Percentiles rank a stretch among this genome's conserved stretches.
Conservation (phyloP, 2,113 vertebrate species). For the Holacanthus passer region DNA sequence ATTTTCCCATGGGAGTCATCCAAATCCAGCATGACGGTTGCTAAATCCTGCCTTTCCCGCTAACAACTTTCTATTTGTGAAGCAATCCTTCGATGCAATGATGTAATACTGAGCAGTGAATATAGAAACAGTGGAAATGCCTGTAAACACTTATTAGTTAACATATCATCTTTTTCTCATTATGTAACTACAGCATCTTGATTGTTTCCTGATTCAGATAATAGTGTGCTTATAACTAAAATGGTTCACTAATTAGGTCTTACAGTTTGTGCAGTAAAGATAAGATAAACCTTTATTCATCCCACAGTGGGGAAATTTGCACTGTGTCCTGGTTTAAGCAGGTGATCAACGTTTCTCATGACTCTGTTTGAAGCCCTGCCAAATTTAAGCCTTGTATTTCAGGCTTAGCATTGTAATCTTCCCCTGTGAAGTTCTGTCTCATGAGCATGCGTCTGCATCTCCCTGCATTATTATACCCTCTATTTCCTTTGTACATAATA, state of each 20-base stretch:
- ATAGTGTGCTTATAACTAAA: not conserved
- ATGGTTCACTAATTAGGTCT: not conserved
- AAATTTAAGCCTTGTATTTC: not conserved
- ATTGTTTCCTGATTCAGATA: not conserved
- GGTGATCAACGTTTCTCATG: not conserved
- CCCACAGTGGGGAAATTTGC: too few relatives aligned
- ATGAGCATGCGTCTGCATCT: not conserved
- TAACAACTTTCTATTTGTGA: conserved; percentile 44
- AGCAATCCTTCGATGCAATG: conserved; percentile 17
- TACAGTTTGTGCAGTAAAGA: not conserved
- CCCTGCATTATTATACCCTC: not conserved
- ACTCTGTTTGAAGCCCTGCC: conserved; percentile 11
- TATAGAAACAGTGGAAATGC: not conserved
- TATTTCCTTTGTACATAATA: not conserved
- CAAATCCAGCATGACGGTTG: conserved; percentile 50
- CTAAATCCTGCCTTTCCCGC: conserved; percentile 48
- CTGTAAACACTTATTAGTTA: not conserved
- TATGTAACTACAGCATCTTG: not conserved
- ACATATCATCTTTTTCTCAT: not conserved
- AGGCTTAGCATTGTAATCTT: conserved; percentile 4
- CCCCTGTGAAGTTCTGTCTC: not conserved
- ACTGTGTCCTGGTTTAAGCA: not conserved
- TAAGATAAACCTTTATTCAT: too few relatives aligned
- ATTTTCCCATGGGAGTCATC: conserved; percentile 67
- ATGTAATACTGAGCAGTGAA: conserved; percentile 4